phyloP scores from a whole-genome alignment of 2,113 vertebrate genomes.

The Pterocles burchelli region DNA sequence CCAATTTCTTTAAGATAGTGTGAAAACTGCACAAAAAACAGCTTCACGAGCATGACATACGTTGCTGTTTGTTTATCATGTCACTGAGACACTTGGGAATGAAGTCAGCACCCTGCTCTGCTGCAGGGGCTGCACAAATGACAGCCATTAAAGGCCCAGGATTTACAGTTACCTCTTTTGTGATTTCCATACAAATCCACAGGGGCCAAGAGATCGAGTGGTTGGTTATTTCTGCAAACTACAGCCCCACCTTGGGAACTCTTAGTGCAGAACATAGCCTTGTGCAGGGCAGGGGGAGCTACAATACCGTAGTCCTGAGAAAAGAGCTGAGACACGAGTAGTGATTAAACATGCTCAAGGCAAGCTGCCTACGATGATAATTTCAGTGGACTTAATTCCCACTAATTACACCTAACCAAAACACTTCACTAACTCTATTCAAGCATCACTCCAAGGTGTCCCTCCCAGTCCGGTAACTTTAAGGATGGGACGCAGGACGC shows the following conservation, averaged over 20 bases:
- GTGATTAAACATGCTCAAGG: neutral
- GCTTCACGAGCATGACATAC: neutral
- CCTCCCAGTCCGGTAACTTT: neutral
- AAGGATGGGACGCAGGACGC: accelerated
- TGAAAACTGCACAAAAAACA: neutral
- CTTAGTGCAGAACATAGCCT: neutral
- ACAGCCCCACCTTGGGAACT: neutral
- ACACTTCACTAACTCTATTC: neutral
- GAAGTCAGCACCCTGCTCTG: neutral
- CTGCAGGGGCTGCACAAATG: neutral
- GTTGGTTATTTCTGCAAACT: neutral
- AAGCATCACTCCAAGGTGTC: accelerated
- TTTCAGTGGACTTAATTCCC: neutral
- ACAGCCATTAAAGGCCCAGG: neutral
- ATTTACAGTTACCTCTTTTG: neutral
- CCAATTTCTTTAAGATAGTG: neutral
- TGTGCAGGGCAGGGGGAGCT: neutral
- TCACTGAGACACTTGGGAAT: neutral
- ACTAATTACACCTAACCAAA: neutral
- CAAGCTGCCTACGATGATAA: neutral
- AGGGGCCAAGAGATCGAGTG: too few species aligned
- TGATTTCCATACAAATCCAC: neutral
- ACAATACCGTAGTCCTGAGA: accelerated
- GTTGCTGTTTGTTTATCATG: neutral
- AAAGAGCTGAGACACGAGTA: accelerated